Evolutionary conservation across 35 echinoderm and acorn worm genomes (phyloP).

Genomic region (Apostichopus parvimensis): DNA sequence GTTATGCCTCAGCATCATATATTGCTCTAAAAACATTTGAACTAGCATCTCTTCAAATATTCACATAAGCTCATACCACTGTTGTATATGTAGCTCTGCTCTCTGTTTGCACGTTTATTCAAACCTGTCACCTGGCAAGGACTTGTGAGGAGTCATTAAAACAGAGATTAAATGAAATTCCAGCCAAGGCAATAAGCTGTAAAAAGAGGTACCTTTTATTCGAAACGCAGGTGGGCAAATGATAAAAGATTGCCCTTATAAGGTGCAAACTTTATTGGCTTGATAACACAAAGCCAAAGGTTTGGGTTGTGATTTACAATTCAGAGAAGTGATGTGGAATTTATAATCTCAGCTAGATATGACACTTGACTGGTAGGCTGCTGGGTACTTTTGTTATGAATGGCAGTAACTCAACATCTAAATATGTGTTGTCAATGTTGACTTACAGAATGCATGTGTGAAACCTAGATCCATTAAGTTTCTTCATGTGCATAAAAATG

Average conservation of each 20-base stretch:
- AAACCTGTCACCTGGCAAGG: background rate
- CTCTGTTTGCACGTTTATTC: background rate
- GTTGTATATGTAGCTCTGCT: background rate
- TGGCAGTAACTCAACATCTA: background rate
- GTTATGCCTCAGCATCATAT: no score
- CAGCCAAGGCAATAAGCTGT: background rate
- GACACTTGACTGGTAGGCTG: background rate
- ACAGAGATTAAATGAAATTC: background rate
- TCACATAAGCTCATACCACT: background rate
- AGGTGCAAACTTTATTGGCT: constrained; percentile 20
- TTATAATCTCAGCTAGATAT: background rate
- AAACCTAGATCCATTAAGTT: no score
- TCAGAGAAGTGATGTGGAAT: background rate
- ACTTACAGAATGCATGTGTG: no score
- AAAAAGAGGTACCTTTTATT: background rate
- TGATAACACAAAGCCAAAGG: background rate
- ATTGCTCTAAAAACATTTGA: background rate
- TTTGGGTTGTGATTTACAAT: background rate
- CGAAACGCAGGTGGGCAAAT: constrained; percentile 29
- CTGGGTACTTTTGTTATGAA: background rate
- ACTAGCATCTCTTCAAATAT: background rate
- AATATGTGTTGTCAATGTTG: background rate
- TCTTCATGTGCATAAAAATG: no score
- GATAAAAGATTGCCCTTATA: constrained; percentile 29
- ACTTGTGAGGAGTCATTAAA: constrained; percentile 13